These are phyloP conservation scores for Amphiura filiformis DNA, from an alignment of 35 echinoderm and acorn worm species.

Conservation along the genomic window DNA sequence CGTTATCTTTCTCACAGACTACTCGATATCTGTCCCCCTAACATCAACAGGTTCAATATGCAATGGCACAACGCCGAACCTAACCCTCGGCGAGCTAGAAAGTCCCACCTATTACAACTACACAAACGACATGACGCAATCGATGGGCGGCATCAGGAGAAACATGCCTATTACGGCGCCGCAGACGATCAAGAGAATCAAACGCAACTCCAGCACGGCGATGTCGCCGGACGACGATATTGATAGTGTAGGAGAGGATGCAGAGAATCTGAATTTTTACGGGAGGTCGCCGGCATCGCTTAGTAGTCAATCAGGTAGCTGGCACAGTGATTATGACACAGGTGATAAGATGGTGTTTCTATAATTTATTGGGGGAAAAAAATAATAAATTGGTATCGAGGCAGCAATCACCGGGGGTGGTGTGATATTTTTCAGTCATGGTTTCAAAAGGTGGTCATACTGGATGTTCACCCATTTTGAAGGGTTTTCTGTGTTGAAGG, in stretches of 20 bases:
- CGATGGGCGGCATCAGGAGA: constrained; percentile 44
- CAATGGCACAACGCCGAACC: neutral
- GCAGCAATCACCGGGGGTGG: too few relatives aligned
- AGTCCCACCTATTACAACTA: constrained; percentile 60
- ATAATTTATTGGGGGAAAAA: too few relatives aligned
- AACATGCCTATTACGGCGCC: constrained; percentile 34
- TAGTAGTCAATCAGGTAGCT: constrained; percentile 85
- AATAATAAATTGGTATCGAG: too few relatives aligned
- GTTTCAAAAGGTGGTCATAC: too few relatives aligned
- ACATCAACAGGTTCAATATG: constrained; percentile 6
- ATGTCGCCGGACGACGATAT: constrained; percentile 86
- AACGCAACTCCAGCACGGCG: constrained; percentile 95
- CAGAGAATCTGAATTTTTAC: constrained; percentile 70
- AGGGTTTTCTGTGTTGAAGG: too few relatives aligned
- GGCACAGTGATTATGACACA: constrained; percentile 95
- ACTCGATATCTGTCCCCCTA: too few relatives aligned
- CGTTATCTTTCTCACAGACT: too few relatives aligned
- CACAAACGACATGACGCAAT: constrained; percentile 45
- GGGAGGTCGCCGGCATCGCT: constrained; percentile 86
- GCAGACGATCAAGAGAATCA: constrained; percentile 71
- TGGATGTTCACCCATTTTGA: too few relatives aligned
- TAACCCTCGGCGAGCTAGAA: constrained; percentile 52
- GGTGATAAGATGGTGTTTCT: constrained; percentile 24
- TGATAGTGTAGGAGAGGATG: constrained; percentile 84
- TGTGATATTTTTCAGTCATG: too few relatives aligned